A percentile compares a stretch with the other conserved stretches of the same genome.
These are phyloP conservation scores for Emydura subglobosa DNA, from an alignment of 2,113 vertebrate genomes.

Conservation along the genomic window DNA sequence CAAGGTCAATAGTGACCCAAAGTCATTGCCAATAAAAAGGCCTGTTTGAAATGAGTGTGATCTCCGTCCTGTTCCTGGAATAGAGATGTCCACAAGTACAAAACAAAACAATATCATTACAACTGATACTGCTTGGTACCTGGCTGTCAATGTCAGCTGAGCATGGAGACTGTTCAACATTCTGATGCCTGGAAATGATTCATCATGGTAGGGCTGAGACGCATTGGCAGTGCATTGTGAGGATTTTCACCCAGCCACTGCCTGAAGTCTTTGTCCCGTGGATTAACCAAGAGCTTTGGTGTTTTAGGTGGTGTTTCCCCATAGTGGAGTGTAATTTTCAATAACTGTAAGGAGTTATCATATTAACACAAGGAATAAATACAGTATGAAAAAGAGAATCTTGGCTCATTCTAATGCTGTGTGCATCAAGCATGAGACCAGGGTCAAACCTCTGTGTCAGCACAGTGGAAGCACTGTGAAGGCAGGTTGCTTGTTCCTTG, in stretches of 20 bases:
- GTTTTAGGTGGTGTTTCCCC: neutral
- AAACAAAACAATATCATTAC: neutral
- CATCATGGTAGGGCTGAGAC: neutral
- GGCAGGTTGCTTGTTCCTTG: neutral
- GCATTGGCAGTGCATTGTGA: neutral
- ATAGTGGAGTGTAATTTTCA: neutral
- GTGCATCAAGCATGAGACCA: neutral
- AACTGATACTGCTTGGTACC: neutral
- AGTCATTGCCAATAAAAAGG: neutral
- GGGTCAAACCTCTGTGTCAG: neutral
- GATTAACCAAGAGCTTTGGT: neutral
- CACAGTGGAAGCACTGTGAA: neutral
- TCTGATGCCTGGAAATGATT: neutral
- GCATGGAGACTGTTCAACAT: neutral
- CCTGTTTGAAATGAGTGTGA: neutral
- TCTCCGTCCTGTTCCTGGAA: neutral
- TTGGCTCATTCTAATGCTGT: neutral
- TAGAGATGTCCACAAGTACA: neutral
- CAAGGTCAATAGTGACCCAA: neutral
- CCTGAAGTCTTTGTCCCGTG: neutral
- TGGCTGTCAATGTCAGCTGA: neutral
- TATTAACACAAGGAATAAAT: neutral
- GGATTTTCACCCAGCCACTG: neutral
- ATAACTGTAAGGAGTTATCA: neutral
- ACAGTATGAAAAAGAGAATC: neutral